Base-by-base conservation (phyloP, 2,797 vertebrate species). In the Micropoecilia bifurca region DNA sequence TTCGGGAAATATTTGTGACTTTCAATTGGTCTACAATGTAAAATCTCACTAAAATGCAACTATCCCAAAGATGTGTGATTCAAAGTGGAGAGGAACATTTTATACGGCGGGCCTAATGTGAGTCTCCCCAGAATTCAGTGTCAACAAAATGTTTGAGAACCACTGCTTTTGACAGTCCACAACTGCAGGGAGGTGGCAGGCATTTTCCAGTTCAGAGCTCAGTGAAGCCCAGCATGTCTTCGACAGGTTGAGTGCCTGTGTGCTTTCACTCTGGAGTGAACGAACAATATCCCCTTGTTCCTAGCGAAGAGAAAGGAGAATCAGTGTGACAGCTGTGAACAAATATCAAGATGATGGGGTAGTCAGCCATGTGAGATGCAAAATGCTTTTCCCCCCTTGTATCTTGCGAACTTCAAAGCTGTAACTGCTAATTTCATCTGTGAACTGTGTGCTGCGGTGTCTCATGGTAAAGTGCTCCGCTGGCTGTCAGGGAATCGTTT, bases 171-270 rank as follows among this genome's bases (percentile, higher is more conserved):
- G 86, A 80, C 85, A 86, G 88, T 86, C 84, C 89, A 90, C 89
- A 90, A 87, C 92, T 89, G 87, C 85, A 77, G 88, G 90, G 84
- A 91, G 85, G 84, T 86, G 83, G 85, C 83, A 86, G 85, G 88
- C 85, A 87, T 91, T 92, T 92, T 92, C 89, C 87, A 91, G 90
- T 90, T 93, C 90, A 90, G 87, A 91, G 89, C 89, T 89, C 89
- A 83, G 89, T 83, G 77, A 88, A 84, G 81, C 87, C 87, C 90
- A 92, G 90, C 91, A 9, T 90, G 89, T 79, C 86, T 91, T 92
- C 88, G 91, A 93, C 93, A 94, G 91, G 92, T 94, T 93, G 94
- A 94, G 91, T 93, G 92, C 91, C 87, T 90, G 92, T 88, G 88
- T 89, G 91, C 91, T 94, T 93, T 94, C 89, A 91, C 91, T 90